Evolutionary conservation across 2,797 vertebrate genomes (phyloP).

Genomic region (Eupleurogrammus muticus): DNA sequence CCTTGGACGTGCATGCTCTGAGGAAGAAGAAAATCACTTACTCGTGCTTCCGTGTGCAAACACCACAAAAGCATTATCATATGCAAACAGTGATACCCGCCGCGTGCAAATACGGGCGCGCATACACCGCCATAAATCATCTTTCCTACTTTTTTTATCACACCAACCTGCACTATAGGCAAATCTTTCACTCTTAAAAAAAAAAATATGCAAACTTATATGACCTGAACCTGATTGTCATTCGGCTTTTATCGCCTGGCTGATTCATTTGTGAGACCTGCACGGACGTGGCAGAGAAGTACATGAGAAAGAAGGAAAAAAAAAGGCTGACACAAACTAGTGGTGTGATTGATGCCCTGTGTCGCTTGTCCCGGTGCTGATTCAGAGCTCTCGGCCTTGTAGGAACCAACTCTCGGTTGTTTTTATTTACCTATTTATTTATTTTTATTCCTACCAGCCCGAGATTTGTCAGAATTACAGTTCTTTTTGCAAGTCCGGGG

Average conservation of each 20-base stretch:
- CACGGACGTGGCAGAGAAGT: conserved; percentile 52
- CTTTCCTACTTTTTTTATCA: conserved; percentile 27
- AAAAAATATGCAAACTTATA: conserved; percentile 12
- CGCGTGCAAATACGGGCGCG: neutral
- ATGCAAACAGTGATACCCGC: conserved; percentile 29
- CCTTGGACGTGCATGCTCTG: neutral
- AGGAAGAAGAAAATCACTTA: conserved; percentile 33
- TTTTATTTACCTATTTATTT: too few relatives aligned
- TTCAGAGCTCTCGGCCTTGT: conserved; percentile 58
- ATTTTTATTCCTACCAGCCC: conserved; percentile 62
- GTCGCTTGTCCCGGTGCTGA: conserved; percentile 61
- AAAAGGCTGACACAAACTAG: conserved; percentile 65
- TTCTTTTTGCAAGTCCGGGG: conserved; percentile 5
- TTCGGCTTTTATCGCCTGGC: conserved; percentile 48
- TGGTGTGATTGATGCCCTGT: conserved; percentile 69
- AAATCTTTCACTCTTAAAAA: conserved; percentile 15
- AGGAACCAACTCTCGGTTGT: conserved; percentile 62
- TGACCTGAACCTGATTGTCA: conserved; percentile 40
- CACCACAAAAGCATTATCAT: conserved; percentile 36
- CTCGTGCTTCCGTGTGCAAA: conserved; percentile 15
- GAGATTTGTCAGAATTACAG: conserved; percentile 22
- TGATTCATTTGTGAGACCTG: conserved; percentile 64
- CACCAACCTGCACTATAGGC: conserved; percentile 25
- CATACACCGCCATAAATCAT: conserved; percentile 19
- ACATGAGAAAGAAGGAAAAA: conserved; percentile 19